Base-by-base conservation (phyloP, 2,113 vertebrate genomes). In the Dasyornis broadbenti region DNA sequence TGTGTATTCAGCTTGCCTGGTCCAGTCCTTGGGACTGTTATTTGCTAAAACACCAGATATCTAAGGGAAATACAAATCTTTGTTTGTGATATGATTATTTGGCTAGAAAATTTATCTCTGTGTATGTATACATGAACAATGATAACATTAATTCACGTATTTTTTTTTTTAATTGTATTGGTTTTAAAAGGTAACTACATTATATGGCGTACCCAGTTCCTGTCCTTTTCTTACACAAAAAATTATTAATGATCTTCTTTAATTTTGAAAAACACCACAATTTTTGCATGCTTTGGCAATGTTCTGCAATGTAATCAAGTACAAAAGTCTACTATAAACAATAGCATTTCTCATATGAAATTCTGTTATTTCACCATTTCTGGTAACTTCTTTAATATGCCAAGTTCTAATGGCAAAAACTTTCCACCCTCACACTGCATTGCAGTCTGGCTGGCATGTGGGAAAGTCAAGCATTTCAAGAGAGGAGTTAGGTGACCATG, bases 401-500 rank as follows among this genome's bases (percentile, higher is more conserved):
- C 59, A 73, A 31, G 39, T 26, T 18, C 15, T 39, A 64, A 69
- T 65, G 10, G 5, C 9, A 60, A 54, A 80, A 52, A 5, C 15
- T 61, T 90, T 78, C 64, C 21, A 30, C 11, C 7, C 15, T 42
- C 42, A 66, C 24, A n/a, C 7, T 33, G 28, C n/a, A 73, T 24
- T 44, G 26, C 23, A 50, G 12, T 17, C n/a, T 73, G 45, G 10
- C 18, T 83, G 33, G 33, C 27, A 73, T 0, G 0, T 19, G 11
- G 47, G 31, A 90, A 87, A 73, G 11, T 7, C 27, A 68, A 27
- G 10, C 1, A 2, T 54, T 93, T 87, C 50, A 60, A 27, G 7
- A 70, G 11, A 56, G 28, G 24, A 77, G 20, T 42, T 37, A 47
- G 31, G 20, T 44, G n/a, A 75, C 10, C 0, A 0, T 47, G 11